Conservation (phyloP, 1,140 invertebrate genomes). For the Macrocentrus cingulum region DNA sequence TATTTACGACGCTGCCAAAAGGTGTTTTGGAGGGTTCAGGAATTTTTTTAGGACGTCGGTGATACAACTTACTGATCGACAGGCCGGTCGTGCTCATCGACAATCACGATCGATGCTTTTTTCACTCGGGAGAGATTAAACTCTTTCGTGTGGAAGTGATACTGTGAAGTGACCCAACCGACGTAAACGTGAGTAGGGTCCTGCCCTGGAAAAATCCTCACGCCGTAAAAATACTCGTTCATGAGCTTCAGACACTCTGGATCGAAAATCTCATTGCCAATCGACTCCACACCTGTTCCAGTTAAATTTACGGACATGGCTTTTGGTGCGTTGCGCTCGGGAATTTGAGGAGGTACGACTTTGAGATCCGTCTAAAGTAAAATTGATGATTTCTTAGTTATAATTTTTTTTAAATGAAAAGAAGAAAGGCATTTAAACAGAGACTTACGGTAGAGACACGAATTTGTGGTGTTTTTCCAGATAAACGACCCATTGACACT, state of each 20-base stretch:
- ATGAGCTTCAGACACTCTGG: conserved; percentile 87
- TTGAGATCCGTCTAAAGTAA: conserved; percentile 64
- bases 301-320: conserved; percentile 69
- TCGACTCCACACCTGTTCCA: conserved; percentile 69
- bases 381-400: too few species aligned
- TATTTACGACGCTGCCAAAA: too few species aligned
- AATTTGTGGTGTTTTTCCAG: conserved; percentile 46
- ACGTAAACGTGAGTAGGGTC: conserved; percentile 96
- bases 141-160: conserved; percentile 83
- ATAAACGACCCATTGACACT: conserved; percentile 27
- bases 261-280: conserved; percentile 84
- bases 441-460: conserved; percentile 54
- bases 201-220: conserved; percentile 90
- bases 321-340: conserved; percentile 70
- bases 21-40: too few species aligned
- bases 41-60: too few species aligned
- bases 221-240: conserved; percentile 97
- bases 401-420: too few species aligned
- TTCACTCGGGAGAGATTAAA: conserved; percentile 89
- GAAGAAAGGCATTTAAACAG: too few species aligned
- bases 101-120: conserved; percentile 80
- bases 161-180: conserved; percentile 99
- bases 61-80: conserved; percentile 75
- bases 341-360: conserved; percentile 66
- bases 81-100: conserved; percentile 75